A percentile compares a stretch with the other conserved stretches of the same genome.
Evolutionary conservation across 2,797 vertebrate genomes (phyloP).

Genomic region (Leontopithecus rosalia): DNA sequence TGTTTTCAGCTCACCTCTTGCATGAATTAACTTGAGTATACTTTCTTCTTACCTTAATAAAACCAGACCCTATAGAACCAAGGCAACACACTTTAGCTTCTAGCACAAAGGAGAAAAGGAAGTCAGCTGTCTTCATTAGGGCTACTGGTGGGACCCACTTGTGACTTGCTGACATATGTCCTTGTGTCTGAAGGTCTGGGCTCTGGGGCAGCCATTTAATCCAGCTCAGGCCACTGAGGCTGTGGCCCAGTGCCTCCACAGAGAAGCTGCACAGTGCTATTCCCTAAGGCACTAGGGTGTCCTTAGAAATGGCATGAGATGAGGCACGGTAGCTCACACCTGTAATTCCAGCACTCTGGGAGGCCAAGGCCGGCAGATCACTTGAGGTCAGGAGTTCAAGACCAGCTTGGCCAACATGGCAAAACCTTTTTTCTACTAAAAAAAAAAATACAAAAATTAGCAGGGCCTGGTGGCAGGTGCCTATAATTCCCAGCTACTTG

Average conservation of each 20-base stretch:
- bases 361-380: no score
- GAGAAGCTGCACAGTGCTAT: background rate
- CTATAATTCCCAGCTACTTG: no score
- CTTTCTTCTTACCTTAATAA: background rate
- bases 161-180: no score
- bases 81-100: background rate
- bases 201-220: background rate
- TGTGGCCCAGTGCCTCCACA: no score
- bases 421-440: no score
- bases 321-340: no score
- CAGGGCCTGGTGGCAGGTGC: no score
- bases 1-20: background rate
- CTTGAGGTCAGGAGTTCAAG: no score
- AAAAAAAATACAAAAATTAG: no score
- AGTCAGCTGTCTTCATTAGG: background rate
- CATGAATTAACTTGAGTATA: background rate
- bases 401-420: no score
- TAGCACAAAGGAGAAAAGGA: background rate
- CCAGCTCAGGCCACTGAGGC: background rate
- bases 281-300: background rate
- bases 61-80: background rate
- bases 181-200: background rate
- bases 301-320: no score
- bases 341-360: no score
- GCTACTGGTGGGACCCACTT: background rate